Conservation (phyloP, 2,888 invertebrate species). For the Schizaphis graminum region DNA sequence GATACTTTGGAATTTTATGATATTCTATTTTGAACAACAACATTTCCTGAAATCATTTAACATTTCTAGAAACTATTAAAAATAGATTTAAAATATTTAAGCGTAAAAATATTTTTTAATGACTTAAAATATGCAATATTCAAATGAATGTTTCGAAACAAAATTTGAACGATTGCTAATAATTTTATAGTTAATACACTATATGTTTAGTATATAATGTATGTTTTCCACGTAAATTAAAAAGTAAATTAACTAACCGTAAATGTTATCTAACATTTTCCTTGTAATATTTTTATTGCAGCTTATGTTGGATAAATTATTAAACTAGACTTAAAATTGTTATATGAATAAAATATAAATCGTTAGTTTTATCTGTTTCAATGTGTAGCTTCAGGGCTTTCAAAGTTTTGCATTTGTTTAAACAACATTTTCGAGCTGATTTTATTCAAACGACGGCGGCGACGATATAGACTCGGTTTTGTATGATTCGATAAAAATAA, state of each 20-base stretch:
- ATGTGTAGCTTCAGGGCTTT: conserved; percentile 17
- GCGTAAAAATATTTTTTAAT: neutral
- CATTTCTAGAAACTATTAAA: neutral
- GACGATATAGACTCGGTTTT: neutral
- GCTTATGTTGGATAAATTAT: neutral
- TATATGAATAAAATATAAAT: neutral
- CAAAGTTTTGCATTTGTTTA: neutral
- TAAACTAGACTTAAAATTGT: neutral
- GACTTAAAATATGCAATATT: neutral
- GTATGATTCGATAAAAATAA: conserved; percentile 18
- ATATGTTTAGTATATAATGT: neutral
- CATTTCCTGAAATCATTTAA: neutral
- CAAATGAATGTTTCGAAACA: neutral
- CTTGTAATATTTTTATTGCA: neutral
- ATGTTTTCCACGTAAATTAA: neutral
- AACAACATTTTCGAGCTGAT: neutral
- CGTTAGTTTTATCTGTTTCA: conserved; percentile 11
- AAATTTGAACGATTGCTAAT: neutral
- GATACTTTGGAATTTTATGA: neutral
- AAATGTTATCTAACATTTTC: neutral
- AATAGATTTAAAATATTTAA: neutral
- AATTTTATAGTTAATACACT: neutral
- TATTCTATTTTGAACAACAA: neutral
- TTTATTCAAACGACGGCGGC: neutral
- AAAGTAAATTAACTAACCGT: neutral